Conservation (phyloP, 2,888 invertebrate genomes). For the Tenodera sinensis region DNA sequence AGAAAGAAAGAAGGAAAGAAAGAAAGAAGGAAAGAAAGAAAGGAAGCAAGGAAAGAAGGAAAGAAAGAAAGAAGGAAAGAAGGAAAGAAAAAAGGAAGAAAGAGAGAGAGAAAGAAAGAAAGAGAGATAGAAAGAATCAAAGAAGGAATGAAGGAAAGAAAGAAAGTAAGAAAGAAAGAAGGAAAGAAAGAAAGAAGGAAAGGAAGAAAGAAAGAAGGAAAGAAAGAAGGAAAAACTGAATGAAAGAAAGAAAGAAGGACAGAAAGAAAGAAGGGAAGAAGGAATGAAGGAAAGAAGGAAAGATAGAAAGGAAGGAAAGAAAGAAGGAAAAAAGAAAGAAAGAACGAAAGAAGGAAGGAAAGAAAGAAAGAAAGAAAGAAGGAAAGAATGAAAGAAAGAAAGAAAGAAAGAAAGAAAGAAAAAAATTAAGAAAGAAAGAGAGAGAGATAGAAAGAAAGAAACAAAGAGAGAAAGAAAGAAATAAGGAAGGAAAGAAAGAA, state of each 20-base stretch:
- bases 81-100: neutral
- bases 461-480: too few relatives aligned
- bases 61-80: neutral
- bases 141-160: neutral
- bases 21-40: neutral
- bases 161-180: neutral
- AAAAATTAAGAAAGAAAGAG: too few relatives aligned
- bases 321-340: too few relatives aligned
- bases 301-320: neutral
- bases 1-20: neutral
- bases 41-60: neutral
- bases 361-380: neutral
- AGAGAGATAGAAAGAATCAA: too few relatives aligned
- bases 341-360: too few relatives aligned
- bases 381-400: neutral
- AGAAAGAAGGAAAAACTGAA: too few relatives aligned
- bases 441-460: too few relatives aligned
- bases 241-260: too few relatives aligned
- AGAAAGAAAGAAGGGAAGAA: neutral
- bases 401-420: too few relatives aligned
- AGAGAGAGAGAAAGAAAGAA: neutral
- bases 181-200: neutral
- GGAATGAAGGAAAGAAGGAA: neutral
- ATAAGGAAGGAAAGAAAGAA: too few relatives aligned
- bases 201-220: neutral